phyloP scores from a whole-genome alignment of 2,113 vertebrate species.

The Propithecus coquereli region DNA sequence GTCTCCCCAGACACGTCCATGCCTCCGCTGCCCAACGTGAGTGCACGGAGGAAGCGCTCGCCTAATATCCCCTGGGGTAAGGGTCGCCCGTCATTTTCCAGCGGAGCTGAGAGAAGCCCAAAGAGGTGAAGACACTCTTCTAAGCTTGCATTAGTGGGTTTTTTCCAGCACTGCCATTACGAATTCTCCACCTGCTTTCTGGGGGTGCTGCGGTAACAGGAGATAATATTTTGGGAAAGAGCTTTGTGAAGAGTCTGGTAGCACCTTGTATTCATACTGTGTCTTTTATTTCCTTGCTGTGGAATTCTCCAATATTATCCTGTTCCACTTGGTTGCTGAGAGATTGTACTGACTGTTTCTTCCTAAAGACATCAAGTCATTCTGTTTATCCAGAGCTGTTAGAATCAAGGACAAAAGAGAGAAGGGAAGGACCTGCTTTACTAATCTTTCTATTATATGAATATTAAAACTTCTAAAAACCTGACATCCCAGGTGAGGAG shows the following conservation, averaged over 20 bases:
- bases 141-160: background rate
- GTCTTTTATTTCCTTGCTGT: background rate
- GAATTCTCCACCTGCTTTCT: background rate
- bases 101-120: background rate
- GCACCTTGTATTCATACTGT: background rate
- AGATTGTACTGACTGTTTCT: background rate
- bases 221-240: background rate
- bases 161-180: background rate
- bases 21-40: too few relatives aligned
- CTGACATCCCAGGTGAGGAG: background rate
- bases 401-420: background rate
- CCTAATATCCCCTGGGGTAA: background rate
- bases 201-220: background rate
- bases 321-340: background rate
- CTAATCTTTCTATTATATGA: background rate
- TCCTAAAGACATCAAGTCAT: background rate
- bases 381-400: background rate
- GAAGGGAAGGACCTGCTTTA: background rate
- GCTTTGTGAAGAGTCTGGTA: background rate
- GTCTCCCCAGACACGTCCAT: too few relatives aligned
- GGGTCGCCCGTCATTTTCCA: background rate
- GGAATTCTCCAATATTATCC: background rate
- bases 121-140: background rate
- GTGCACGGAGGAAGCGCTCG: background rate
- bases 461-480: constrained; percentile 1